phyloP scores from a whole-genome alignment of 2,797 vertebrate species.

The Masticophis lateralis region DNA sequence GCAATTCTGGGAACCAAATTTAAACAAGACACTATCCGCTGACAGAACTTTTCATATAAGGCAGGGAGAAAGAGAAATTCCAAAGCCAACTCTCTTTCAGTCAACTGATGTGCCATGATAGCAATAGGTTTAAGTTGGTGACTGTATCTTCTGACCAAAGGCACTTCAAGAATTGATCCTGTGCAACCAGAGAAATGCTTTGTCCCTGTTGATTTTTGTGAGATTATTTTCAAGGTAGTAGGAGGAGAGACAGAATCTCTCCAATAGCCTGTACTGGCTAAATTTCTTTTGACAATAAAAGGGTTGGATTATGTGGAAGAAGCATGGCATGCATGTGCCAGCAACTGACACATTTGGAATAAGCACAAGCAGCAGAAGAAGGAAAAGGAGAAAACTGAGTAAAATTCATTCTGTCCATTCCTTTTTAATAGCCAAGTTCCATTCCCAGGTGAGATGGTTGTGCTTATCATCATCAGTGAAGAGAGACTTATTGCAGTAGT shows the following conservation, averaged over 20 bases:
- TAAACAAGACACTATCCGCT: slow-evolving; percentile 31
- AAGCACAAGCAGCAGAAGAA: slow-evolving; percentile 46
- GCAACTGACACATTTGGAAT: slow-evolving; percentile 54
- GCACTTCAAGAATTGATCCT: slow-evolving; percentile 63
- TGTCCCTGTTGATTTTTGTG: slow-evolving; percentile 48
- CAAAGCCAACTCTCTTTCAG: slow-evolving; percentile 48
- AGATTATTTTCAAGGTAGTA: slow-evolving; percentile 54
- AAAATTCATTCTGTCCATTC: slow-evolving; percentile 77
- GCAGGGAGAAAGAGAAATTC: slow-evolving; percentile 25
- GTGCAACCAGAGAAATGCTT: slow-evolving; percentile 28
- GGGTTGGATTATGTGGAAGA: slow-evolving; percentile 26
- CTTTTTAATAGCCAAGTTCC: slow-evolving; percentile 82
- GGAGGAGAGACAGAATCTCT: slow-evolving; percentile 53
- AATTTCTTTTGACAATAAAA: not conserved
- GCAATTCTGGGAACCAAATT: slow-evolving; percentile 38
- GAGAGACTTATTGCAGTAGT: slow-evolving; percentile 80
- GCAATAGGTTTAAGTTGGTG: slow-evolving; percentile 24
- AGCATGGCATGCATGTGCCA: slow-evolving; percentile 40
- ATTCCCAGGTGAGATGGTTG: slow-evolving; percentile 81
- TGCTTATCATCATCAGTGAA: slow-evolving; percentile 82
- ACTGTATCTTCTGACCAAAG: slow-evolving; percentile 61
- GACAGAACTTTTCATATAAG: slow-evolving; percentile 51
- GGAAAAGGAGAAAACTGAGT: slow-evolving; percentile 40
- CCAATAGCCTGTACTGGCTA: slow-evolving; percentile 43
- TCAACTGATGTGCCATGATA: slow-evolving; percentile 49